Conservation (phyloP, 1,140 invertebrate species). For the Prorops nasuta region DNA sequence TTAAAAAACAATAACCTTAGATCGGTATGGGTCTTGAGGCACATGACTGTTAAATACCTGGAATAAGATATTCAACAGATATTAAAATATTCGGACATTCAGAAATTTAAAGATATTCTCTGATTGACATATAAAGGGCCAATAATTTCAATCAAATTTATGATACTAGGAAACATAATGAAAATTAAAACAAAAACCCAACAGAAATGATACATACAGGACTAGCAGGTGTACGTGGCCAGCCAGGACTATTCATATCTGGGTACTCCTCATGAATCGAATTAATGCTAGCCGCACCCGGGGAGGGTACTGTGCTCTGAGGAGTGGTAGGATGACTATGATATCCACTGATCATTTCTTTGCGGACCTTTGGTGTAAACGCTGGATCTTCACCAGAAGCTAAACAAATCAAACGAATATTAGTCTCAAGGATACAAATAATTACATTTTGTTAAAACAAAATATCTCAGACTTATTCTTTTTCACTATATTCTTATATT, state of each 20-base stretch:
- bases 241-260: constrained; percentile 82
- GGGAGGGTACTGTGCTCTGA: constrained; percentile 73
- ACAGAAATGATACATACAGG: constrained; percentile 64
- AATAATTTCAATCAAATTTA: too few species aligned
- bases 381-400: constrained; percentile 82
- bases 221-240: constrained; percentile 86
- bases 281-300: constrained; percentile 77
- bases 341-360: constrained; percentile 61
- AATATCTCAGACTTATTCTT: too few species aligned
- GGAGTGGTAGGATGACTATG: constrained; percentile 72
- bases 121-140: constrained; percentile 10
- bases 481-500: too few species aligned
- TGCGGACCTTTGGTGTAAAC: constrained; percentile 74
- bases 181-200: not conserved
- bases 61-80: constrained; percentile 57
- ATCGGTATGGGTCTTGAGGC: constrained; percentile 84
- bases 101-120: constrained; percentile 1
- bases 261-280: constrained; percentile 87
- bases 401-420: constrained; percentile 41
- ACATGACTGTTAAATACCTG: constrained; percentile 91
- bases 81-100: not conserved
- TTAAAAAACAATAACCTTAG: constrained; percentile 66
- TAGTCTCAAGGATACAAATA: too few species aligned
- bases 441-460: constrained; percentile 7
- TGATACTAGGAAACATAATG: too few species aligned